Base-by-base conservation (phyloP, 2,113 vertebrate genomes). In the Phainopepla nitens region DNA sequence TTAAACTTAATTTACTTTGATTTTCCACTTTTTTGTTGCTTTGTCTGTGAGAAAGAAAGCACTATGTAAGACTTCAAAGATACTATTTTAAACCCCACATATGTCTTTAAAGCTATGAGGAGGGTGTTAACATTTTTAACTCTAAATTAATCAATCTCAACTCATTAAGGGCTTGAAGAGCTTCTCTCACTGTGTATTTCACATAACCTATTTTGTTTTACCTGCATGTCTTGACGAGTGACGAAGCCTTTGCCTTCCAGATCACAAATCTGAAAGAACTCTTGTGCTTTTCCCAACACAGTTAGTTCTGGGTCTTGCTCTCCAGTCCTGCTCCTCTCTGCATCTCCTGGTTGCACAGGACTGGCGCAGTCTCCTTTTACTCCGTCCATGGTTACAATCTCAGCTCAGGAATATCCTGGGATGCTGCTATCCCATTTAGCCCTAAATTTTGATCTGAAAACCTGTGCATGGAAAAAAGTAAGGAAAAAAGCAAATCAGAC, bases 231-330 rank as follows among this genome's bases (percentile, higher is more conserved):
- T 35, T 96, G 96, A 29, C 97, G 96, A 64, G 98, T 98, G 68
- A 99, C 98, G 77, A 99, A 99, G 66, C 99, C 99, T 91, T 99
- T 99, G 91, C 98, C 97, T 91, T 99, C 99, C 1, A 96, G 91
- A 94, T 99, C 99, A 53, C 99, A 99, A 86, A 98, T 98, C 98
- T 98, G 98, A 96, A 99, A 99, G 94, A 99, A 99, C 68, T 99
- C 99, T 7, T 87, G 98, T 18, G 98, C 98, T 96, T 99, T 99
- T 89, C 94, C 98, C 97, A 97, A 89, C 71, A 99, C 84, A 28
- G 97, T 96, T 91, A 96, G 87, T 33, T 58, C 96, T 19, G 82
- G 31, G 3, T 89, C 92, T 50, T 70, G 85, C 49, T 90, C 91
- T 84, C 88, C 96, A 11, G 83, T 94, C 58, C 88, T 75, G 25